Percentiles rank a stretch among this genome's conserved stretches.
Conservation (phyloP, 2,113 vertebrate species). For the Lepidothrix coronata region DNA sequence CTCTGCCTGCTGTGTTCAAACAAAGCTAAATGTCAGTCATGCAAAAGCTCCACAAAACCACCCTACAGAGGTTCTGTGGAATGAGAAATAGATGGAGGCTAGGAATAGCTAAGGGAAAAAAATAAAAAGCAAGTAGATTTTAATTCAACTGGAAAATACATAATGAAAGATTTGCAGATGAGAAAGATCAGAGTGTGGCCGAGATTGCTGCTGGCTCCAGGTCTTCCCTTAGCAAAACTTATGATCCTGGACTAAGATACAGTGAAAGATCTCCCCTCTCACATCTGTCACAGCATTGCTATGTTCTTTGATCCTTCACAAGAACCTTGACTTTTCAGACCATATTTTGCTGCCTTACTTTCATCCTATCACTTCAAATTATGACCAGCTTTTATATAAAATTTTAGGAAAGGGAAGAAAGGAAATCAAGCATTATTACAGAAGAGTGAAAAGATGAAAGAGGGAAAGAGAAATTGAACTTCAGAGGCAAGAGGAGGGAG, state of each 20-base stretch:
- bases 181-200: neutral
- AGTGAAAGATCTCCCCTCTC: neutral
- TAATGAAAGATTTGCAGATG: neutral
- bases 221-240: neutral
- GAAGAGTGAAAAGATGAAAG: conserved; percentile 9
- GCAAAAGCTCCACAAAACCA: neutral
- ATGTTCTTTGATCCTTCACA: neutral
- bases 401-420: conserved; percentile 19
- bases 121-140: neutral
- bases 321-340: neutral
- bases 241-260: neutral
- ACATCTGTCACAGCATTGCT: neutral
- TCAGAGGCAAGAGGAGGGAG: neutral
- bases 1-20: neutral
- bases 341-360: neutral
- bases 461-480: neutral
- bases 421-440: neutral
- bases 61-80: neutral
- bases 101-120: neutral
- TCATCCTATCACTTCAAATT: neutral
- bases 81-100: neutral
- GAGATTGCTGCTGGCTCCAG: neutral
- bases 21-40: neutral
- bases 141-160: neutral
- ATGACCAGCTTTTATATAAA: neutral